A percentile compares a stretch with the other conserved stretches of the same genome.
These are phyloP conservation scores for Acronicta aceris DNA, from an alignment of 2,888 invertebrate genomes.

Conservation along the genomic window DNA sequence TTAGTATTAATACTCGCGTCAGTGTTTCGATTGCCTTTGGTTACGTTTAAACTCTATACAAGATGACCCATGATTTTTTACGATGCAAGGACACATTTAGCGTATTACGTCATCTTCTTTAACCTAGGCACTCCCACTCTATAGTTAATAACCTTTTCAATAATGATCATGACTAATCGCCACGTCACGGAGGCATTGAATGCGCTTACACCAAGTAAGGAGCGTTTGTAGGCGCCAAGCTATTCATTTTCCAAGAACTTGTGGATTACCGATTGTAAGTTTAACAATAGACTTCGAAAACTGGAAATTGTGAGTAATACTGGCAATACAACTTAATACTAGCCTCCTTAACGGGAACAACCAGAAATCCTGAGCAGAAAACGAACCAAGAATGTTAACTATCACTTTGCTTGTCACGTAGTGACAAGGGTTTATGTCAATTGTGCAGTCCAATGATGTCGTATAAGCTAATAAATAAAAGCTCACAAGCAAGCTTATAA, in stretches of 20 bases:
- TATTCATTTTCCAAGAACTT: slow-evolving; percentile 26
- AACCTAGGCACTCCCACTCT: slow-evolving; percentile 24
- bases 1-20: too few relatives aligned
- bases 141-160: slow-evolving; percentile 43
- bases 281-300: slow-evolving; percentile 3
- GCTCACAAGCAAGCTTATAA: not conserved
- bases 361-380: too few relatives aligned
- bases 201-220: slow-evolving; percentile 51
- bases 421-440: not conserved
- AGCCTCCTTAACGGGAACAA: not conserved
- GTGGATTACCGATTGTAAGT: slow-evolving; percentile 9
- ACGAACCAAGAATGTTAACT: not conserved
- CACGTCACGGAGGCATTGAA: slow-evolving; percentile 46
- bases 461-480: not conserved
- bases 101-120: slow-evolving; percentile 34
- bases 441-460: not conserved
- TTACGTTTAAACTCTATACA: not conserved
- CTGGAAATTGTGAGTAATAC: slow-evolving; percentile 17
- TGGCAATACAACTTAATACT: not conserved
- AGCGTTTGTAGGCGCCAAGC: slow-evolving; percentile 50
- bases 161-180: slow-evolving; percentile 55
- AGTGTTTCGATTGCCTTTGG: not conserved
- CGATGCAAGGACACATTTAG: slow-evolving; percentile 25
- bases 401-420: not conserved
- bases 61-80: slow-evolving; percentile 9